Evolutionary conservation across 1,140 invertebrate species (phyloP).

Genomic region (Mylabris phalerata): DNA sequence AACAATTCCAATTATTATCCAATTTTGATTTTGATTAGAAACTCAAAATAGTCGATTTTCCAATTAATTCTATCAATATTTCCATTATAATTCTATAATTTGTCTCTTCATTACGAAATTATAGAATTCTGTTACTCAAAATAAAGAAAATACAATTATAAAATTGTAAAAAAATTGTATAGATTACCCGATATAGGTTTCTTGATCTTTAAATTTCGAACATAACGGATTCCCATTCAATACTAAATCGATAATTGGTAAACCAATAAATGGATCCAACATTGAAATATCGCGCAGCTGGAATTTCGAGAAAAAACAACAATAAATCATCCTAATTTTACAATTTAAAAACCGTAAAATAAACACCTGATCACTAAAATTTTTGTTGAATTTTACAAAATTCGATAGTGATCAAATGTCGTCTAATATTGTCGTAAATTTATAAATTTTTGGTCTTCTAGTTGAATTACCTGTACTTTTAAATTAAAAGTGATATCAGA

Average conservation of each 20-base stretch:
- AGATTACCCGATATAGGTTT: conserved; percentile 77
- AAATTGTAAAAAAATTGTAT: background rate
- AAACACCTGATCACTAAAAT: too few species aligned
- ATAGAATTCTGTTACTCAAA: background rate
- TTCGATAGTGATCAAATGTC: too few species aligned
- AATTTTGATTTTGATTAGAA: too few species aligned
- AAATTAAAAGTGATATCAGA: too few species aligned
- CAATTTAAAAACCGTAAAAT: too few species aligned
- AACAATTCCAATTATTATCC: conserved; percentile 1
- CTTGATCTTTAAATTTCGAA: conserved; percentile 67
- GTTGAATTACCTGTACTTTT: too few species aligned
- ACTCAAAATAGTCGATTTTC: too few species aligned
- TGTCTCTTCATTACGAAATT: background rate
- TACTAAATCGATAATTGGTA: conserved; percentile 66
- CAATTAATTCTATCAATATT: background rate
- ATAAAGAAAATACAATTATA: too few species aligned
- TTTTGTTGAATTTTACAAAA: too few species aligned
- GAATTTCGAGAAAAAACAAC: conserved; percentile 23
- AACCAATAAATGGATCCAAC: conserved; percentile 60
- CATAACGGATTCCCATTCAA: conserved; percentile 77
- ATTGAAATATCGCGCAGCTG: conserved; percentile 65
- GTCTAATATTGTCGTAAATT: too few species aligned
- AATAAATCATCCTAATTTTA: background rate
- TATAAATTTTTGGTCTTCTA: too few species aligned
- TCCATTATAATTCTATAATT: background rate